Evolutionary conservation across 2,113 vertebrate genomes (phyloP), one percentile per base, ranked within the genome.

Genomic region (Corythoichthys haematopterus): DNA sequence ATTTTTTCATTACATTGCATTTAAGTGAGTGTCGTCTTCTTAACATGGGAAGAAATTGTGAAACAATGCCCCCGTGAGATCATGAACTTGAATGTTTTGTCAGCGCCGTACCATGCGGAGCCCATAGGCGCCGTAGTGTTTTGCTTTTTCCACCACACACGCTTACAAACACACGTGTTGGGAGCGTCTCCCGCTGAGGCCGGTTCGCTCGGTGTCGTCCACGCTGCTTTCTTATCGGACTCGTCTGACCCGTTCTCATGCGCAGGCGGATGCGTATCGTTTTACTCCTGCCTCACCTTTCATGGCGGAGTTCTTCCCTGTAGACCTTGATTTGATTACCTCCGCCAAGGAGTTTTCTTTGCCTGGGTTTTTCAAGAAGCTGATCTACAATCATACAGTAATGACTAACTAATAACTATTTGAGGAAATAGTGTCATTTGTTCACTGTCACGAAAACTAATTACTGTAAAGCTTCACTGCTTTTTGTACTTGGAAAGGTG

Each of bases 71-170:
- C 5, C 13, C 53, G 67, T 66, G 69, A 72, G 75, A 66, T 80
- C 64, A 74, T 77, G 64, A 64, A 66, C 66, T 68, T 83, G 70
- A 36, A 46, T 84, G 81, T 82, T 82, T 79, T 69, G 74, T 77
- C 77, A 81, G n/a, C 69, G 64, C 66, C 78, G 35, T 65, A 64
- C 58, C 74, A 66, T 66, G 69, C 70, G 33, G 65, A 84, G 78
- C 76, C 75, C 64, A 1, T 75, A 79, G 84, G 81, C 81, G 46
- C 70, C 59, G 0, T 66, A 69, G 52, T 76, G 51, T 60, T 84
- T 76, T 69, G 43, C 52, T 74, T 60, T 35, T 51, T 66, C 57
- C 11, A 43, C 36, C 50, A 52, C 71, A 72, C 63, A 64, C 15
- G 58, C 65, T 57, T 56, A 48, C 77, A 64, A 64, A 52, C 59